phyloP scores from a whole-genome alignment of 2,888 invertebrate species.

The Spicauda simplicius region DNA sequence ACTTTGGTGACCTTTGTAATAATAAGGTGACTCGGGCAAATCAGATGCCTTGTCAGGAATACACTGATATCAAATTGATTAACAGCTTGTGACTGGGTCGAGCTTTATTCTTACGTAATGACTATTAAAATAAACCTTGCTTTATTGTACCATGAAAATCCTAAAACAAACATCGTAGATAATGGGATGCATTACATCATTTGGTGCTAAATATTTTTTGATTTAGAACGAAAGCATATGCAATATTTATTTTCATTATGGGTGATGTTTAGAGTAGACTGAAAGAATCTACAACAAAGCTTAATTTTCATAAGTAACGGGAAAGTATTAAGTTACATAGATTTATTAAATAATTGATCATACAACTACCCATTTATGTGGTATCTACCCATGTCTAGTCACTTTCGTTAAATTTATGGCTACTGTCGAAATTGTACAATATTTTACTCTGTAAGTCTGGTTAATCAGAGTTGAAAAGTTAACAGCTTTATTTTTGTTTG shows the following conservation, averaged over 20 bases:
- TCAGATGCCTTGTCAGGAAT: background rate
- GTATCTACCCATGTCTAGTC: too few relatives aligned
- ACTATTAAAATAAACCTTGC: background rate
- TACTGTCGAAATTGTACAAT: too few relatives aligned
- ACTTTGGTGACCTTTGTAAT: background rate
- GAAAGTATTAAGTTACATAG: too few relatives aligned
- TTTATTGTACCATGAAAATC: background rate
- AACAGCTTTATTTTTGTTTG: too few relatives aligned
- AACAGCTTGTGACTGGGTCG: background rate
- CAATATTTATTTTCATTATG: slow-evolving; percentile 23
- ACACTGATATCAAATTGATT: background rate
- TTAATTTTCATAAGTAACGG: too few relatives aligned
- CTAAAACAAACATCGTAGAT: slow-evolving; percentile 13
- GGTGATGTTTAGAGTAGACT: slow-evolving; percentile 17
- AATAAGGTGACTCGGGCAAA: background rate
- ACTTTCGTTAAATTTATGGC: too few relatives aligned
- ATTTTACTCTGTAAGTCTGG: too few relatives aligned
- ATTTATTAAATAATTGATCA: too few relatives aligned
- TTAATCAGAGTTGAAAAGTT: too few relatives aligned
- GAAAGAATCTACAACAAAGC: background rate
- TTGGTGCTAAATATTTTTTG: slow-evolving; percentile 10
- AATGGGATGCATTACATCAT: slow-evolving; percentile 15
- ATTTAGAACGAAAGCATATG: slow-evolving; percentile 19
- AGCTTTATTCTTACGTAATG: background rate
- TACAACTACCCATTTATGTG: too few relatives aligned